Evolutionary conservation across 2,113 vertebrate genomes (phyloP).

Genomic region (Mormyrus lacerda): DNA sequence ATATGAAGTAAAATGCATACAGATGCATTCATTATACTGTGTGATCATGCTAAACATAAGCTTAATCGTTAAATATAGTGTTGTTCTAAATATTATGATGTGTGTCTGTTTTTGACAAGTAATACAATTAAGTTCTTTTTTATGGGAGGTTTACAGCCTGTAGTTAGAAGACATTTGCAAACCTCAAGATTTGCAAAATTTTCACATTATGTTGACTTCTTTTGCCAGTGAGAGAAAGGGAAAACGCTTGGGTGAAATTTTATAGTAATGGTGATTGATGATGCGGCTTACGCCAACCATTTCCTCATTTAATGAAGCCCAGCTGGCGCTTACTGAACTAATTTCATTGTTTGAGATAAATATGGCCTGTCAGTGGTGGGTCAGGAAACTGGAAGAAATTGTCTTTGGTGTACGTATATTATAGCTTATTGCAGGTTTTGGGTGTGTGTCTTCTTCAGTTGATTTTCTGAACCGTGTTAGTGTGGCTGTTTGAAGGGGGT

Average conservation of each 20-base stretch:
- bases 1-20: background rate
- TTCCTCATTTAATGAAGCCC: background rate
- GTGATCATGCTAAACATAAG: background rate
- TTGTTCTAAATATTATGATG: too few species aligned
- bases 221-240: background rate
- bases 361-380: background rate
- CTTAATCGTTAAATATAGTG: too few species aligned
- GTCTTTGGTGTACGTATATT: background rate
- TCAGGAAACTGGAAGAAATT: background rate
- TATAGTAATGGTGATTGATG: background rate
- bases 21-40: background rate
- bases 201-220: background rate
- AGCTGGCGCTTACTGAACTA: background rate
- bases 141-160: background rate
- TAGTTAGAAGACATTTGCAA: background rate
- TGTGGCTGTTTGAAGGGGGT: background rate
- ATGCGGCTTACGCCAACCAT: background rate
- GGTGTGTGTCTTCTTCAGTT: background rate
- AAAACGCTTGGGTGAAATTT: background rate
- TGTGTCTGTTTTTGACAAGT: background rate
- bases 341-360: background rate
- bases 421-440: background rate
- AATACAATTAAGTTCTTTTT: background rate
- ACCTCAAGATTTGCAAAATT: background rate
- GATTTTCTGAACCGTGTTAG: background rate